Evolutionary conservation across 2,888 invertebrate species (phyloP).

Genomic region (Stramonita haemastoma): DNA sequence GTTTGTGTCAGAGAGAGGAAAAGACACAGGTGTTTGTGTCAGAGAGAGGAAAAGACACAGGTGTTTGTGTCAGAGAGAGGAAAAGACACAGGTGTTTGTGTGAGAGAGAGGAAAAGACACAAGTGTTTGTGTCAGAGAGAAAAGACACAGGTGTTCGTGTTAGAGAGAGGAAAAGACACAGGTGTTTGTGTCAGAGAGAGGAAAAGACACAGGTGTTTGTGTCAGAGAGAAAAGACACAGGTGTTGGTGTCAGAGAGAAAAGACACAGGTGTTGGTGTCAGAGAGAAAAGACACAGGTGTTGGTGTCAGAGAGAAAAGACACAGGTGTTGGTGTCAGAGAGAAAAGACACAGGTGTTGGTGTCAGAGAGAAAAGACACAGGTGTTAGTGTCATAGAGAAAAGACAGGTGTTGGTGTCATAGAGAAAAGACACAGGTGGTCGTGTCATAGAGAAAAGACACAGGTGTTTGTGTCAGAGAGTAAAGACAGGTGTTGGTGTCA

Average conservation of each 20-base stretch:
- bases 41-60: neutral
- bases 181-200: too few species aligned
- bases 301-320: neutral
- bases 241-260: too few species aligned
- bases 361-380: neutral
- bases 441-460: neutral
- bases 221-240: neutral
- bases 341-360: too few species aligned
- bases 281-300: neutral
- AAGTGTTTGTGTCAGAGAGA: neutral
- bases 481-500: neutral
- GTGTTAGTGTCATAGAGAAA: neutral
- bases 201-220: neutral
- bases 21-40: neutral
- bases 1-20: too few species aligned
- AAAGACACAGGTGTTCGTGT: neutral
- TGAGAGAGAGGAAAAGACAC: neutral
- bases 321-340: neutral
- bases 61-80: too few species aligned
- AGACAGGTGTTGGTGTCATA: neutral
- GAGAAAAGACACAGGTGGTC: too few species aligned
- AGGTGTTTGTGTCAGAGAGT: neutral
- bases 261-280: too few species aligned
- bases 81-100: too few species aligned
- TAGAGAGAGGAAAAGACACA: too few species aligned